Evolutionary conservation across 2,888 invertebrate genomes (phyloP).

Genomic region (Apotomis turbidana): DNA sequence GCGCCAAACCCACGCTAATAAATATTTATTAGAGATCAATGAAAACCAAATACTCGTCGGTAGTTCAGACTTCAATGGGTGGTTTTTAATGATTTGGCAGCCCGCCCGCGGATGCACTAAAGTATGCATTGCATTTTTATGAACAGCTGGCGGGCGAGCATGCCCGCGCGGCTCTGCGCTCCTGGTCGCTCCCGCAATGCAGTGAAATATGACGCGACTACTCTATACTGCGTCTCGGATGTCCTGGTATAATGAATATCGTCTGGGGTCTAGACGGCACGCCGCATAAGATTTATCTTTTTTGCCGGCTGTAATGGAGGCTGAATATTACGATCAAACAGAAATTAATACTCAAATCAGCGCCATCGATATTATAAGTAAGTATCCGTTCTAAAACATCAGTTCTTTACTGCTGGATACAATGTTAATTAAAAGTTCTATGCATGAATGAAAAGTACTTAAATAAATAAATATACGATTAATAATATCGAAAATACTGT

Average conservation of each 20-base stretch:
- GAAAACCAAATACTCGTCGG: neutral
- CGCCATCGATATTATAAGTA: too few species aligned
- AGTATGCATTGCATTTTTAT: slow-evolving; percentile 9
- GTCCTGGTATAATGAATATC: neutral
- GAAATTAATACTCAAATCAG: neutral
- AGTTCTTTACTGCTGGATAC: too few species aligned
- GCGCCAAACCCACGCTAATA: neutral
- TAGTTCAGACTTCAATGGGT: neutral
- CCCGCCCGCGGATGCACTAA: slow-evolving; percentile 5
- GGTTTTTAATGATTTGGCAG: slow-evolving; percentile 29
- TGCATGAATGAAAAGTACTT: too few species aligned
- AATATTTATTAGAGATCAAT: neutral
- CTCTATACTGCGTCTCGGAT: neutral
- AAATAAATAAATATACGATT: too few species aligned
- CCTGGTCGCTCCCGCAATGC: slow-evolving; percentile 33
- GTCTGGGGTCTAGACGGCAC: slow-evolving; percentile 2
- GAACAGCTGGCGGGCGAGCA: slow-evolving; percentile 6
- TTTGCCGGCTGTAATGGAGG: neutral
- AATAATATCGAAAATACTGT: too few species aligned
- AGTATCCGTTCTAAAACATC: too few species aligned
- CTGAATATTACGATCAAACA: neutral
- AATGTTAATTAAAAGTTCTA: too few species aligned
- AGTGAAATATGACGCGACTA: slow-evolving; percentile 22
- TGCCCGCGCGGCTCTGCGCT: neutral
- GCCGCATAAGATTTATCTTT: neutral